These are phyloP conservation scores for Pentalonia nigronervosa DNA, from an alignment of 1,140 invertebrate genomes.

Conservation along the genomic window DNA sequence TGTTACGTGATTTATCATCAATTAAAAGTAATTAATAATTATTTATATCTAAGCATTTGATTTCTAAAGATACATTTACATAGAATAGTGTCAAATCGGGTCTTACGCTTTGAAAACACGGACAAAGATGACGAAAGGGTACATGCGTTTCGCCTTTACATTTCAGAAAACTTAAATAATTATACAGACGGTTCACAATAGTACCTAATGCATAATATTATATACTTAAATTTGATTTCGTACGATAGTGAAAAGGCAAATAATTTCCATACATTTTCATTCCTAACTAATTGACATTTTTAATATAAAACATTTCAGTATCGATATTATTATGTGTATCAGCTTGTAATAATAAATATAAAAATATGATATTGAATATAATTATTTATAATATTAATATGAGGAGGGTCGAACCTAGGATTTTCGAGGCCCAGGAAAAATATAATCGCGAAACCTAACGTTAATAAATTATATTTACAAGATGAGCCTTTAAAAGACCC, in stretches of 20 bases:
- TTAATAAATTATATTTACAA: background rate
- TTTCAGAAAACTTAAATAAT: background rate
- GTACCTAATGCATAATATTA: background rate
- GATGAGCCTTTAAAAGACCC: too few relatives aligned
- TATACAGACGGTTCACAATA: background rate
- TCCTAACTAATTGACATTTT: background rate
- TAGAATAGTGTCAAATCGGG: background rate
- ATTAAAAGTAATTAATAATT: background rate
- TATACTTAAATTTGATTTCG: background rate
- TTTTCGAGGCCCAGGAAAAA: too few relatives aligned
- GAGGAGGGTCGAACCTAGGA: too few relatives aligned
- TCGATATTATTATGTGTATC: background rate
- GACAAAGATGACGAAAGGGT: background rate
- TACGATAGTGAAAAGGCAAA: background rate
- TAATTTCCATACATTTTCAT: background rate
- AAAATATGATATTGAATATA: too few relatives aligned
- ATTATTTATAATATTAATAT: too few relatives aligned
- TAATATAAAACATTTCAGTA: background rate
- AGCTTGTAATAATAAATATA: too few relatives aligned
- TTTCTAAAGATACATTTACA: constrained; percentile 1
- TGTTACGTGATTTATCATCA: background rate
- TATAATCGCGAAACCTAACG: background rate
- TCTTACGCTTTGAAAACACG: background rate
- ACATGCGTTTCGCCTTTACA: background rate
- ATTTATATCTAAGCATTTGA: background rate